Evolutionary conservation across 2,888 invertebrate species (phyloP), one percentile per base, ranked within the genome.

Genomic region (Cenopis cana): DNA sequence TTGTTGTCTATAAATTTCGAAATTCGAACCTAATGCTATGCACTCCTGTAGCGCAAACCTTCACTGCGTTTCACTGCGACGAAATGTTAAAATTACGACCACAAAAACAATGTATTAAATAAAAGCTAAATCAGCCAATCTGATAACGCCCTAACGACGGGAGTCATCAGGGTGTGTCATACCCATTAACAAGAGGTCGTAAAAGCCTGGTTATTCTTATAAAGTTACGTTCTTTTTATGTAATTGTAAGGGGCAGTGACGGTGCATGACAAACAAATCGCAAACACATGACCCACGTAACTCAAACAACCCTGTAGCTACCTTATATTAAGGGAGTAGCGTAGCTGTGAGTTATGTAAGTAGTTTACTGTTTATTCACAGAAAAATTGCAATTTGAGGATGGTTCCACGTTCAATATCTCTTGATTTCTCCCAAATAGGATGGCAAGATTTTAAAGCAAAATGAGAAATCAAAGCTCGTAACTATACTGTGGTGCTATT

Each of bases 251-350:
- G 20, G 1, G 52, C 20, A 54, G 50, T 64, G 64, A 64, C 38
- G n/a, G 54, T 20, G 64, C 64, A 64, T 64, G 64, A n/a, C n/a
- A n/a, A n/a, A n/a, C n/a, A n/a, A 64, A n/a, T 38, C 52, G 52
- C 36, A 33, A 38, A 54, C 64, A 64, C 18, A 64, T 24, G 64
- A 36, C 64, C 38, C 54, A 54, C 38, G 38, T 38, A 38, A 64
- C 52, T 52, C 20, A 36, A 36, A 36, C 17, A 36, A 36, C n/a
- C 33, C 17, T 18, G 18, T 1, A n/a, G 46, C n/a, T 38, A 38
- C 38, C 38, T 8, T 59, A 5, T 1, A 24, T 46, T n/a, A 46
- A n/a, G 46, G 46, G 46, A 8, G n/a, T n/a, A 46, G n/a, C 46
- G 46, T 46, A 46, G n/a, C n/a, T n/a, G 46, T 46, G 14, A 46